phyloP scores from a whole-genome alignment of 1,140 invertebrate genomes.

The Bombus balteatus region DNA sequence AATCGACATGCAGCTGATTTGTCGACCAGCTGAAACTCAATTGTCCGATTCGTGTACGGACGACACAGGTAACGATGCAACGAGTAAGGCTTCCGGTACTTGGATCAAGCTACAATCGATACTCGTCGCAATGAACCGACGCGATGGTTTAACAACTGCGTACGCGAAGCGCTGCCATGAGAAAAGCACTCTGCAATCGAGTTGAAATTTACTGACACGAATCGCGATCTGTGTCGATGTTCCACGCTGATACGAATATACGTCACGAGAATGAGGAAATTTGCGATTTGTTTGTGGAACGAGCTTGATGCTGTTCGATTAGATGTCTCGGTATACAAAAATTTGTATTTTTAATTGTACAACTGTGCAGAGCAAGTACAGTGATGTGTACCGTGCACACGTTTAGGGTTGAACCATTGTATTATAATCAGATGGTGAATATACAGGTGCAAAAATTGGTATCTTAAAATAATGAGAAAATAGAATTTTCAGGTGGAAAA shows the following conservation, averaged over 20 bases:
- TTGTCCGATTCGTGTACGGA: neutral
- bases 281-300: neutral
- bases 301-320: neutral
- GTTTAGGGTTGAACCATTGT: too few relatives aligned
- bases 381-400: too few relatives aligned
- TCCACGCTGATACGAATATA: neutral
- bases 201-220: constrained; percentile 2
- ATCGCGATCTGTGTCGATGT: neutral
- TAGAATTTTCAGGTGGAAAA: too few relatives aligned
- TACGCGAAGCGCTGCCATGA: neutral
- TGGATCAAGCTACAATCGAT: constrained; percentile 19
- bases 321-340: neutral
- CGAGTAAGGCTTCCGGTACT: constrained; percentile 23
- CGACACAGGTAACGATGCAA: neutral
- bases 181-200: neutral
- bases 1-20: neutral
- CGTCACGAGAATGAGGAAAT: neutral
- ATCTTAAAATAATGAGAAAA: too few relatives aligned
- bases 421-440: too few relatives aligned
- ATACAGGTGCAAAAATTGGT: too few relatives aligned
- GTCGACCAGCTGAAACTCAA: neutral
- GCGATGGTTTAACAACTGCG: neutral
- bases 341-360: neutral
- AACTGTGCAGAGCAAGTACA: too few relatives aligned
- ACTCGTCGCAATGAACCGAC: constrained; percentile 19